Evolutionary conservation across 2,113 vertebrate genomes (phyloP), one percentile per base, ranked within the genome.

Genomic region (Engraulis encrasicolus): DNA sequence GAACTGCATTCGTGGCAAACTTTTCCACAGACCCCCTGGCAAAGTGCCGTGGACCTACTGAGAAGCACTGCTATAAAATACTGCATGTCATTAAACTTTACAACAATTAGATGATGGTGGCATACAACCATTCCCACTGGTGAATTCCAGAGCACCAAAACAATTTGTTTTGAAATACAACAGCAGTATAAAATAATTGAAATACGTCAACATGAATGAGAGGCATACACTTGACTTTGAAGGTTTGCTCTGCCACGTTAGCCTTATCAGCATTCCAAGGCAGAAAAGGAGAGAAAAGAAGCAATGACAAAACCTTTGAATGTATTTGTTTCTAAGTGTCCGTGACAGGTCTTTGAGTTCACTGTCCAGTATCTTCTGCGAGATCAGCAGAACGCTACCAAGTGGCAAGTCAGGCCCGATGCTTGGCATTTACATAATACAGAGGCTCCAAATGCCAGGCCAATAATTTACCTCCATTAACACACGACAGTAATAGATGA

Each of bases 381-480:
- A 17, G 66, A 27, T 66, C 58, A 66, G 58, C 58, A 66, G 23
- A 74, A 31, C 4, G 2, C 27, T 34, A 31, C 12, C 31, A n/a
- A n/a, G n/a, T n/a, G 31, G 66, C 0, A 15, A 31, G 66, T 74
- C 66, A 74, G 14, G 31, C 66, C 9, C 34, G 66, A 74, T 17
- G 11, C 14, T 2, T 1, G 11, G 17, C 66, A 74, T 74, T 74
- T 74, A 19, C 27, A 74, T 74, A 74, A 74, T 74, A 74, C 31
- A 31, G 27, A 31, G 66, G 1, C 34, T 36, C 31, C 34, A 36
- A 36, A 74, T 12, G 6, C 45, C 6, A 45, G 23, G 82, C 71
- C 61, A 84, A 86, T 84, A 81, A 79, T 45, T 84, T 54, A 82
- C 83, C 77, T 37, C 66, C 45, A 82, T 78, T 82, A 50, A 27